A percentile compares a stretch with the other conserved stretches of the same genome.
These are phyloP conservation scores for Psammodynastes pulverulentus DNA, from an alignment of 2,113 vertebrate species.

Conservation along the genomic window DNA sequence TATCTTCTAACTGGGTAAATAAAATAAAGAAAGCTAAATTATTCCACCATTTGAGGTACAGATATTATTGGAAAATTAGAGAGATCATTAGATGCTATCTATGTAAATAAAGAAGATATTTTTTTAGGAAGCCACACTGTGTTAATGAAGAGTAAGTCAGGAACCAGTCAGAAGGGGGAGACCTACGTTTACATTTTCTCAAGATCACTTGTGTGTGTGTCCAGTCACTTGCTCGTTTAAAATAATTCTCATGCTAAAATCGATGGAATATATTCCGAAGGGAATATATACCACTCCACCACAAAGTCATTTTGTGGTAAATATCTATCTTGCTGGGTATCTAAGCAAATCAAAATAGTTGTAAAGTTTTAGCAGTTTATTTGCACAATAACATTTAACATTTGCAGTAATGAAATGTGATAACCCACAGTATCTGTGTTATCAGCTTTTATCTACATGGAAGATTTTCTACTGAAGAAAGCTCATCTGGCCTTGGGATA, in stretches of 20 bases:
- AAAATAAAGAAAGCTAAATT: not conserved
- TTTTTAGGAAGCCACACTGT: not conserved
- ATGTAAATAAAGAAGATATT: not conserved
- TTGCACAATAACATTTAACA: not conserved
- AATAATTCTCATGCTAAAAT: not conserved
- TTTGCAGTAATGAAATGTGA: not conserved
- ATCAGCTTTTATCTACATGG: not conserved
- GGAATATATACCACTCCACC: not conserved
- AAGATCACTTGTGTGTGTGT: not conserved
- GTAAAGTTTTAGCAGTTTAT: not conserved
- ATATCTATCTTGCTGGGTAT: not conserved
- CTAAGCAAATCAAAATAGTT: not conserved
- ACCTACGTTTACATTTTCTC: not conserved
- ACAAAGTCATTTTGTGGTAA: not conserved
- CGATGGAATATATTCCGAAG: not conserved
- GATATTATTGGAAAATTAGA: not conserved
- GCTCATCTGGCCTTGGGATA: not conserved
- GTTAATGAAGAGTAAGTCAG: not conserved
- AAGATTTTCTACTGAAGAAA: not conserved
- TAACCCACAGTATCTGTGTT: not conserved
- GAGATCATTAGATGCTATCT: not conserved
- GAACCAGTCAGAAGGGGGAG: not conserved
- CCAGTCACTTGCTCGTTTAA: not conserved
- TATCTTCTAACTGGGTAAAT: not conserved
- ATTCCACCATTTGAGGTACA: not conserved